Evolutionary conservation across 2,888 invertebrate species (phyloP).

Genomic region (Entomobrya multifasciata): DNA sequence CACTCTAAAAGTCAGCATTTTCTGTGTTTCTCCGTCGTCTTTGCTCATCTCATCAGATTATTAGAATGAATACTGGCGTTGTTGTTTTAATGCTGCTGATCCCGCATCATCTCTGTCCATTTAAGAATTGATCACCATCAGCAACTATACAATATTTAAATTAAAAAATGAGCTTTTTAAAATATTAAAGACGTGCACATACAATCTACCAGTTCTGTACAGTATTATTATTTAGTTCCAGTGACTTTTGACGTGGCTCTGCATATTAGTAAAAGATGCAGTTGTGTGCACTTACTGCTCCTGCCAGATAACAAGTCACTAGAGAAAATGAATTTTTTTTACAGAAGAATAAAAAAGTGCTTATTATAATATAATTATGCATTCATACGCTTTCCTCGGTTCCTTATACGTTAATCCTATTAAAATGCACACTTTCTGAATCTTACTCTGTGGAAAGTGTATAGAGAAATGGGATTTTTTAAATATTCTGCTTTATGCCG

Average conservation of each 20-base stretch:
- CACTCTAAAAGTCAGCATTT: not conserved
- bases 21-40: slow-evolving; percentile 9
- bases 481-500: slow-evolving; percentile 1
- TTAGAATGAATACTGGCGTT: slow-evolving; percentile 20
- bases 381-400: slow-evolving; percentile 28
- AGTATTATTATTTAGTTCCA: not conserved
- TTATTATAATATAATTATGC: slow-evolving; percentile 44
- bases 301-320: slow-evolving; percentile 9
- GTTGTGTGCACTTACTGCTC: slow-evolving; percentile 20
- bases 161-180: slow-evolving; percentile 1
- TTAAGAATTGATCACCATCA: slow-evolving; percentile 35
- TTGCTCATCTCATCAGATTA: slow-evolving; percentile 5
- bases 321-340: slow-evolving; percentile 25
- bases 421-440: slow-evolving; percentile 17
- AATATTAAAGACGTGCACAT: slow-evolving; percentile 9
- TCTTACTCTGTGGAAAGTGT: not conserved
- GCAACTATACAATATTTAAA: slow-evolving; percentile 16
- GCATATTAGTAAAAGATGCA: not conserved
- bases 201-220: not conserved
- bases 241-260: slow-evolving; percentile 35
- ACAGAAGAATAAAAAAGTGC: not conserved
- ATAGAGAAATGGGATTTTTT: not conserved
- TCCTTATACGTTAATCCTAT: slow-evolving; percentile 41
- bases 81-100: slow-evolving; percentile 17
- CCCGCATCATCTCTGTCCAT: not conserved